Evolutionary conservation across 1,140 invertebrate species (phyloP).

Genomic region (Trissolcus basalis): DNA sequence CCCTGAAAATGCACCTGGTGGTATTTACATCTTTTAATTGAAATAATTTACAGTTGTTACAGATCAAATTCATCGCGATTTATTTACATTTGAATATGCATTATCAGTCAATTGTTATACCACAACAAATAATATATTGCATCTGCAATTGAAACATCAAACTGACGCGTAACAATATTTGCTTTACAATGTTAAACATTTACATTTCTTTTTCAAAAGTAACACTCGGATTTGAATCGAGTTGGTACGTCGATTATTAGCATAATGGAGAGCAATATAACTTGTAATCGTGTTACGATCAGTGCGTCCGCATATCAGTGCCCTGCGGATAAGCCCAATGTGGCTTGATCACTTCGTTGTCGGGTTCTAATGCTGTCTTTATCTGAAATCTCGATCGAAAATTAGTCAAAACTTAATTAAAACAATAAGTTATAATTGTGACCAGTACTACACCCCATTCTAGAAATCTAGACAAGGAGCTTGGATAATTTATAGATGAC

Average conservation of each 20-base stretch:
- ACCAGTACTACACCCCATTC: constrained; percentile 8
- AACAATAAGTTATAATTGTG: constrained; percentile 34
- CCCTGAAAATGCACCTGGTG: background rate
- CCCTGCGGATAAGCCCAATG: constrained; percentile 7
- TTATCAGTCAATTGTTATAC: no score
- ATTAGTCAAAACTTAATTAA: constrained; percentile 48
- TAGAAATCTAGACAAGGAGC: background rate
- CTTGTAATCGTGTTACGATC: background rate
- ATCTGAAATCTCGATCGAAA: constrained; percentile 40
- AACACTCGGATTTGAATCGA: no score
- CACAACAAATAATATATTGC: no score
- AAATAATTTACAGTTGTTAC: constrained; percentile 22
- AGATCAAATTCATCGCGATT: no score
- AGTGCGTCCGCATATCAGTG: background rate
- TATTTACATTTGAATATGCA: background rate
- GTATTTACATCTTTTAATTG: constrained; percentile 42
- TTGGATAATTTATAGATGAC: constrained; percentile 20
- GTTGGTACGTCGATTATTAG: no score
- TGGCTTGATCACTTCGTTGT: constrained; percentile 35
- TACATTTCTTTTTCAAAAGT: no score
- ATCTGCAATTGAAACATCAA: no score
- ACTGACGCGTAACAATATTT: no score
- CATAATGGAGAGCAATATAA: no score
- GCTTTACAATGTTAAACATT: no score
- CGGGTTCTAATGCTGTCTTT: constrained; percentile 28